Base-by-base conservation (phyloP, 2,888 invertebrate genomes). In the Thymelicus sylvestris region DNA sequence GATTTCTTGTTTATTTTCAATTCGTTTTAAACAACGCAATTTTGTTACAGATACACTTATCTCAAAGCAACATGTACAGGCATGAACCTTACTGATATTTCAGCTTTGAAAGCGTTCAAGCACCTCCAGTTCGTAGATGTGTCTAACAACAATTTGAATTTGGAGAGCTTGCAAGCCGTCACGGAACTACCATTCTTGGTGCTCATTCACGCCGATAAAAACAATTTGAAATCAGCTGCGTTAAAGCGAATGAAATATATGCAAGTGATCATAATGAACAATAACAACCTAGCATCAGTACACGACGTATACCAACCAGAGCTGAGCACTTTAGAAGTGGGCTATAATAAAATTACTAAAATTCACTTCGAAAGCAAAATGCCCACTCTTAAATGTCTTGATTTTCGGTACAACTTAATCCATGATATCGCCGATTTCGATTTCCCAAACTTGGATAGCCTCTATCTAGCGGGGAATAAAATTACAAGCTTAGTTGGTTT, bases 401-500 rank as follows among this genome's bases (percentile, higher is more conserved):
- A 95, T 80, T 86, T 95, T 50, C 85, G 94, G 66, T 89, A 95
- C 63, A 94, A 96, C 79, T 74, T 84, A 2, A 85, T 93, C n/a
- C 81, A 83, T 7, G 93, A 94, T 31, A 85, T 95, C 0, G 77
- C 82, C 0, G 90, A 94, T 63, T 80, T 91, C 0, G 86, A 94
- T 73, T 95, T 95, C 60, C 86, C 90, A 0, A 89, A 85, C 44
- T 75, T 98, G 74, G 96, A 96, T 78, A 96, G 96, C 76, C 88
- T 98, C 0, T 98, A 97, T 84, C 86, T 97, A 71, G 96, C 96
- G 62, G 95, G 96, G 67, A 97, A 97, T 85, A 95, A 95, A 52
- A 95, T 97, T 63, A 91, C 90, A 0, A 89, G 82, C 24, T 80
- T 97, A n/a, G 91, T 94, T 55, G 95, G 95, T 4, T 77, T 97